phyloP scores from a whole-genome alignment of 2,113 vertebrate species.

The Gracilinanus agilis region DNA sequence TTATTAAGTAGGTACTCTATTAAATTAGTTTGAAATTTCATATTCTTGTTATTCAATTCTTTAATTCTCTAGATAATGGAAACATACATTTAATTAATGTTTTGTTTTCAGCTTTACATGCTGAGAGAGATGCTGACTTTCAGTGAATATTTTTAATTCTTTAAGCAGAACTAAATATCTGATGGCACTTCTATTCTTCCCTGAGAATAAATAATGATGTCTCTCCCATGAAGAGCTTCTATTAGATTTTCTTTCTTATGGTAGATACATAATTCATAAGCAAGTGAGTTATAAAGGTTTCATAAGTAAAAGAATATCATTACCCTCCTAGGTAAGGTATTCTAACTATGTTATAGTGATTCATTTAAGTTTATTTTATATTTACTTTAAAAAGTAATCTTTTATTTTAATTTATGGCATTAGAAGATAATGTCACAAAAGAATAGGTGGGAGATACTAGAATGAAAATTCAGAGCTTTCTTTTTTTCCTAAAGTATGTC shows the following conservation, averaged over 20 bases:
- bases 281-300: constrained; percentile 68
- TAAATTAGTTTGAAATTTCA: constrained; percentile 55
- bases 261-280: constrained; percentile 68
- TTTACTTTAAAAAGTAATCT: constrained; percentile 78
- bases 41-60: constrained; percentile 50
- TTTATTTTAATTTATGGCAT: constrained; percentile 72
- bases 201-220: constrained; percentile 62
- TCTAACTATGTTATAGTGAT: constrained; percentile 76
- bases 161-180: constrained; percentile 58
- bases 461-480: constrained; percentile 57
- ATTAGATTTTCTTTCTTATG: constrained; percentile 66
- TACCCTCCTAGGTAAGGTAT: constrained; percentile 65
- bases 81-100: constrained; percentile 48
- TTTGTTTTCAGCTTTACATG: constrained; percentile 51
- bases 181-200: constrained; percentile 54
- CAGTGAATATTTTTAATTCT: constrained; percentile 61
- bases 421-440: constrained; percentile 75
- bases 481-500: too few species aligned
- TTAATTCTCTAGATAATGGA: constrained; percentile 42
- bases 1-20: constrained; percentile 45
- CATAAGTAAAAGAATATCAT: constrained; percentile 75
- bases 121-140: constrained; percentile 52
- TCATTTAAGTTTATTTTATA: constrained; percentile 80
- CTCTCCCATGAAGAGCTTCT: constrained; percentile 50
- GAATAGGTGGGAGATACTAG: constrained; percentile 74